Percentiles rank a stretch among this genome's conserved stretches.
These are phyloP conservation scores for Drosophila yakuba DNA, from an alignment of 1,140 invertebrate genomes.

Conservation along the genomic window DNA sequence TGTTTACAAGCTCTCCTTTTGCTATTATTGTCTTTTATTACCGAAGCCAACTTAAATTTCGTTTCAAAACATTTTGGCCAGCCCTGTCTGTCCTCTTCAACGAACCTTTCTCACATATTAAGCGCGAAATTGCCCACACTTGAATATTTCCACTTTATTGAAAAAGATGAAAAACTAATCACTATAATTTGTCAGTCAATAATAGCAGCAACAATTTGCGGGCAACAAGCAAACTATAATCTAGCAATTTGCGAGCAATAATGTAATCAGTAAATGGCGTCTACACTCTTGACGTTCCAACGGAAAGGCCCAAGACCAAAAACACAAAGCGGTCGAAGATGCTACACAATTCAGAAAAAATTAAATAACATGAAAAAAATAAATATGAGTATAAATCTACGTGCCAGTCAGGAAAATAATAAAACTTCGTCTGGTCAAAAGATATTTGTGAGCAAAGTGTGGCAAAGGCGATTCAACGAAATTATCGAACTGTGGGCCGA, in stretches of 20 bases:
- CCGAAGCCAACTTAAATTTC: background rate
- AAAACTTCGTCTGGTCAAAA: constrained; percentile 64
- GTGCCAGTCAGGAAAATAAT: constrained; percentile 77
- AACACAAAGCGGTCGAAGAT: constrained; percentile 61
- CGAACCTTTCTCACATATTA: constrained; percentile 43
- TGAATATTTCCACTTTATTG: constrained; percentile 53
- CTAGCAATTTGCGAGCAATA: constrained; percentile 80
- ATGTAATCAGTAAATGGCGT: constrained; percentile 81
- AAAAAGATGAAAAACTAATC: constrained; percentile 65
- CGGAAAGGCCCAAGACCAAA: constrained; percentile 36
- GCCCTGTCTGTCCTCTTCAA: background rate
- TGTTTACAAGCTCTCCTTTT: too few relatives aligned
- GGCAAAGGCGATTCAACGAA: constrained; percentile 32
- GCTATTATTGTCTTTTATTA: background rate
- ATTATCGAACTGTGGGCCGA: constrained; percentile 40
- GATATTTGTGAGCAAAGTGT: constrained; percentile 49
- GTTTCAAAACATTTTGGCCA: background rate
- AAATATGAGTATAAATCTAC: constrained; percentile 78
- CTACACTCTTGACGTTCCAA: constrained; percentile 58
- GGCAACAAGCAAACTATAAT: constrained; percentile 65
- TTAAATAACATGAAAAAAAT: constrained; percentile 59
- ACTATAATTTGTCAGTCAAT: constrained; percentile 73
- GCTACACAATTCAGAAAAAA: constrained; percentile 46
- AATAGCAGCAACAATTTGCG: constrained; percentile 61
- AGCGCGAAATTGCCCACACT: constrained; percentile 33